Percentiles rank a stretch among this genome's conserved stretches.
Evolutionary conservation across 2,113 vertebrate genomes (phyloP).

Genomic region (Channa argus): DNA sequence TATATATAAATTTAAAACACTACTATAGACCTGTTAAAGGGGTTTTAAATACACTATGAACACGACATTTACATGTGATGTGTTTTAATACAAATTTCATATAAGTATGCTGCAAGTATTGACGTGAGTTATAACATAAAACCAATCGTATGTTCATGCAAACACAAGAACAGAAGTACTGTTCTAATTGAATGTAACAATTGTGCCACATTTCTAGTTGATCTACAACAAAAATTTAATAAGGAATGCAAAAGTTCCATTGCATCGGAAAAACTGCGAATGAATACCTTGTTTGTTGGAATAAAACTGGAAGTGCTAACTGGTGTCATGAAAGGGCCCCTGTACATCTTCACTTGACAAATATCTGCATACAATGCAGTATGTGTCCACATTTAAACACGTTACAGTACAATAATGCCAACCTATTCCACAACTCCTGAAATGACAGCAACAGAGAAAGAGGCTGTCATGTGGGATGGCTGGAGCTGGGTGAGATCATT

Average conservation of each 20-base stretch:
- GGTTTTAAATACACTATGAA: too few relatives aligned
- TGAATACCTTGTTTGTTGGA: background rate
- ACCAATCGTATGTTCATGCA: background rate
- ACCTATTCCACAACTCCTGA: slow-evolving; percentile 19
- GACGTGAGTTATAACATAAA: background rate
- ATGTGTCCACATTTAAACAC: slow-evolving; percentile 10
- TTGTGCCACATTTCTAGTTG: background rate
- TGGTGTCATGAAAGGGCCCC: background rate
- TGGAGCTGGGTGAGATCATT: slow-evolving; percentile 48
- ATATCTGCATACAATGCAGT: background rate
- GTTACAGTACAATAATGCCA: slow-evolving; percentile 20
- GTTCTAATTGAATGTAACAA: background rate
- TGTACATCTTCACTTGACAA: slow-evolving; percentile 4
- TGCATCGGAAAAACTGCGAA: background rate
- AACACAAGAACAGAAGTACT: background rate
- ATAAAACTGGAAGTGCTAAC: background rate
- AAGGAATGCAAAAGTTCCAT: too few relatives aligned
- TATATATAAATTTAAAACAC: too few relatives aligned
- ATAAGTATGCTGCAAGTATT: too few relatives aligned
- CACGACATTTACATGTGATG: too few relatives aligned
- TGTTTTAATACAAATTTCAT: too few relatives aligned
- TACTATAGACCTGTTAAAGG: too few relatives aligned
- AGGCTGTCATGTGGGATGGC: slow-evolving; percentile 37
- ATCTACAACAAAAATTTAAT: background rate
- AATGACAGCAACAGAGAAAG: slow-evolving; percentile 39